A percentile compares a stretch with the other conserved stretches of the same genome.
Evolutionary conservation across 2,113 vertebrate genomes (phyloP).

Genomic region (Collichthys lucidus): DNA sequence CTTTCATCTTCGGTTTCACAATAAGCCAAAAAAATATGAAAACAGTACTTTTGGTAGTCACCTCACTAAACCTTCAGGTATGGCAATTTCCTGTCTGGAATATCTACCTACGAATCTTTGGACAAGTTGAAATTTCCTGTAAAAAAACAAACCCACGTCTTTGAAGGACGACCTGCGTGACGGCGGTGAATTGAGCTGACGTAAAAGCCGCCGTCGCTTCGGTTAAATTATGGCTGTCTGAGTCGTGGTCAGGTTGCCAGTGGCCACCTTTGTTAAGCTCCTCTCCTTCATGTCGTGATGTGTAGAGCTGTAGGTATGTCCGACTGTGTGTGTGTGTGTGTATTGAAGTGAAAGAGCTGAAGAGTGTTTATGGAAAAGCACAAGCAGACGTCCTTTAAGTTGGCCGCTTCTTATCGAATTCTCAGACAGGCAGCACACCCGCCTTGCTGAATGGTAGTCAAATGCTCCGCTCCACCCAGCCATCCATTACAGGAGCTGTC

Average conservation of each 20-base stretch:
- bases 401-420: conserved; percentile 48
- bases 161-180: neutral
- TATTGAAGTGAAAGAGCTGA: neutral
- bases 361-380: conserved; percentile 12
- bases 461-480: conserved; percentile 36
- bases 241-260: conserved; percentile 20
- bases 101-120: conserved; percentile 18
- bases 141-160: neutral
- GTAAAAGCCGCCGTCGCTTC: neutral
- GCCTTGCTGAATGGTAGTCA: conserved; percentile 31
- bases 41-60: neutral
- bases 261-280: neutral
- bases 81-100: conserved; percentile 37
- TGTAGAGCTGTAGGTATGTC: conserved; percentile 12
- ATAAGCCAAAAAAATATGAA: too few relatives aligned
- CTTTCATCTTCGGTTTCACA: neutral
- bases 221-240: conserved; percentile 2
- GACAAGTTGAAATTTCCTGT: neutral
- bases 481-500: conserved; percentile 59
- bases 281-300: neutral
- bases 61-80: conserved; percentile 35
- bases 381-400: conserved; percentile 19
- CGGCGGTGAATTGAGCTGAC: neutral
- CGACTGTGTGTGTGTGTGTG: neutral
- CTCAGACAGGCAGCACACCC: conserved; percentile 29